A percentile compares a stretch with the other conserved stretches of the same genome.
Evolutionary conservation across 92 coral and sea anemone species (phyloP).

Genomic region (Meandrina meandrites): DNA sequence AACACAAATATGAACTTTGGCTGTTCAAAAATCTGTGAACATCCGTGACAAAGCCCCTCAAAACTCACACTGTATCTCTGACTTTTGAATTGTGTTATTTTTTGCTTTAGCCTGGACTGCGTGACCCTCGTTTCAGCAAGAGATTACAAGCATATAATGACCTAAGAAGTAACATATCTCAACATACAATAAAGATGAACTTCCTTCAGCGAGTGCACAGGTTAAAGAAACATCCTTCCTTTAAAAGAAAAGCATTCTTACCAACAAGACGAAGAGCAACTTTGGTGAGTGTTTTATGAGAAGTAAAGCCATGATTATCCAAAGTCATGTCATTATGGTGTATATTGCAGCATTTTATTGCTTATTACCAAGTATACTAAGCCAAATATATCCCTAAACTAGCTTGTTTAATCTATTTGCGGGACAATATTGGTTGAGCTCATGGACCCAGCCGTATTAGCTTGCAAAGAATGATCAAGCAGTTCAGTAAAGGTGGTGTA

Average conservation of each 20-base stretch:
- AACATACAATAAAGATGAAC: constrained; percentile 93
- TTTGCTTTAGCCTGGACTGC: constrained; percentile 82
- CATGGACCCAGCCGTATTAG: too few relatives aligned
- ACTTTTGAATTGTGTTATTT: background rate
- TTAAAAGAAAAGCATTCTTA: constrained; percentile 74
- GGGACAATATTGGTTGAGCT: too few relatives aligned
- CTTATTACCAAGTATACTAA: background rate
- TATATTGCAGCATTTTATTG: background rate
- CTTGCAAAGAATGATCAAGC: too few relatives aligned
- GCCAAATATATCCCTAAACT: too few relatives aligned
- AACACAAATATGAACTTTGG: too few relatives aligned
- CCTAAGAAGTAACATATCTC: constrained; percentile 90
- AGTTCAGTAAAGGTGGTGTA: too few relatives aligned
- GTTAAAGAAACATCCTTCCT: constrained; percentile 88
- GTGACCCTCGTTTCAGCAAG: constrained; percentile 95
- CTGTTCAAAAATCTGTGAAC: too few relatives aligned
- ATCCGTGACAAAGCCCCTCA: too few relatives aligned
- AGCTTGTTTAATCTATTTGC: background rate
- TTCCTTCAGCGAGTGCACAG: constrained; percentile 87
- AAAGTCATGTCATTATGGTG: background rate
- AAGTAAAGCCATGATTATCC: background rate
- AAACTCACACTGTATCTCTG: too few relatives aligned
- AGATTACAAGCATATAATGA: constrained; percentile 97
- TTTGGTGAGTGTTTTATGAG: constrained; percentile 58
- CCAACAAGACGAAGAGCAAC: constrained; percentile 87